Conservation (phyloP, 2,888 invertebrate genomes). For the Sesia apiformis region DNA sequence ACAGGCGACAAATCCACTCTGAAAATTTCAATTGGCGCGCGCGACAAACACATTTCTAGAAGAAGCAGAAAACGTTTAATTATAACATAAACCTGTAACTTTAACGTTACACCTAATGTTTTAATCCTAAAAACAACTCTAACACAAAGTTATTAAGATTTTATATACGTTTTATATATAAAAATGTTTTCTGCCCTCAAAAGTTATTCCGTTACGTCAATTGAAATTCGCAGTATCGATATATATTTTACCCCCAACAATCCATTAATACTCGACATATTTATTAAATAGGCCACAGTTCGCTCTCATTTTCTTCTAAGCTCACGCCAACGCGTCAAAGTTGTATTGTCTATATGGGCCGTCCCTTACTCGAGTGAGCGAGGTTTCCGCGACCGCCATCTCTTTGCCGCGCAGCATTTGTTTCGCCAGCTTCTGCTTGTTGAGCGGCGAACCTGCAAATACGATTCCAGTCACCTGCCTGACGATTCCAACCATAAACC, state of each 20-base stretch:
- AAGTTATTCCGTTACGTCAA: background rate
- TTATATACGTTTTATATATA: background rate
- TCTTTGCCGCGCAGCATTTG: slow-evolving; percentile 80
- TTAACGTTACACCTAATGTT: too few species aligned
- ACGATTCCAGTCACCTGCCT: slow-evolving; percentile 41
- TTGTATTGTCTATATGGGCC: slow-evolving; percentile 45
- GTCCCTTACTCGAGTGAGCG: slow-evolving; percentile 85
- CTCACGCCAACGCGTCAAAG: slow-evolving; percentile 51
- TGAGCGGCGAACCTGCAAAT: slow-evolving; percentile 85
- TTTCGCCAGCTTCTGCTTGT: slow-evolving; percentile 87
- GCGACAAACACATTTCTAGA: too few species aligned
- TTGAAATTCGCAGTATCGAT: background rate
- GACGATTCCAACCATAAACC: slow-evolving; percentile 24
- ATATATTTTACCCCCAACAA: background rate
- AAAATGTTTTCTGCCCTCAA: background rate
- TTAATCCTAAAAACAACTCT: too few species aligned
- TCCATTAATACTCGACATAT: too few species aligned
- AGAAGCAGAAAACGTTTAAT: too few species aligned
- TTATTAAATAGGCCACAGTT: background rate
- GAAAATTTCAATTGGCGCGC: too few species aligned
- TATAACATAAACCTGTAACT: too few species aligned
- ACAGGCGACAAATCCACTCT: too few species aligned
- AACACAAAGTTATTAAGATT: too few species aligned
- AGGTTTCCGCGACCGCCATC: slow-evolving; percentile 83
- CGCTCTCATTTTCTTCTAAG: slow-evolving; percentile 8